Evolutionary conservation across 2,113 vertebrate genomes (phyloP), one percentile per base, ranked within the genome.

Genomic region (Rhinolophus sinicus): DNA sequence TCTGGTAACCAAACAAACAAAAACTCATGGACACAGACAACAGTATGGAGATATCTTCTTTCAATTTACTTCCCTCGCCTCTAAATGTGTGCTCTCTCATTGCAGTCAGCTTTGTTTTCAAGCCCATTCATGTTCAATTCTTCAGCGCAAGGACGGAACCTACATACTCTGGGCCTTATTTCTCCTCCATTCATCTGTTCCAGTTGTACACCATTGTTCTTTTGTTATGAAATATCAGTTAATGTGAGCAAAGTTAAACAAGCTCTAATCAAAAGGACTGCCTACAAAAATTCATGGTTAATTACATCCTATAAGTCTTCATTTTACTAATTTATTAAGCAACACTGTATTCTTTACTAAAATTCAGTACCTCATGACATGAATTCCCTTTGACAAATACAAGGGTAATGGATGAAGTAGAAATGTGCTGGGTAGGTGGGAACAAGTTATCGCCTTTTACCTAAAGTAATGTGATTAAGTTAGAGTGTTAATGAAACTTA

Each of bases 241-340:
- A 90, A 93, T 22, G 10, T 30, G 18, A 78, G 5, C 9, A 70
- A 24, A 60, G 7, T 90, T 81, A 82, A 82, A 82, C 16, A 58
- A 77, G 22, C 14, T 86, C 13, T 47, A 96, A 44, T 77, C 56
- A 33, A 4, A 65, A 14, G 6, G 54, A 67, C n/a, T 83, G 8
- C 40, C 84, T 82, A 26, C 54, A 87, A 8, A 28, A 52, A 54
- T 33, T 83, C 52, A 82, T 50, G 13, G 56, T 67, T 69, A 90
- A 87, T 65, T 6, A 8, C 26, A 35, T 91, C 88, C 56, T 67
- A 33, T 91, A 15, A 38, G 26, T 95, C 82, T 91, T 91, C 47
- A 73, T 78, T 91, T 93, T 88, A 54, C n/a, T 87, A 93, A 90
- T 82, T 95, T 76, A 58, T n/a, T 88, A 84, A 75, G 35, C 6